Conservation (phyloP, 2,888 invertebrate genomes). For the Pachymerium ferrugineum region DNA sequence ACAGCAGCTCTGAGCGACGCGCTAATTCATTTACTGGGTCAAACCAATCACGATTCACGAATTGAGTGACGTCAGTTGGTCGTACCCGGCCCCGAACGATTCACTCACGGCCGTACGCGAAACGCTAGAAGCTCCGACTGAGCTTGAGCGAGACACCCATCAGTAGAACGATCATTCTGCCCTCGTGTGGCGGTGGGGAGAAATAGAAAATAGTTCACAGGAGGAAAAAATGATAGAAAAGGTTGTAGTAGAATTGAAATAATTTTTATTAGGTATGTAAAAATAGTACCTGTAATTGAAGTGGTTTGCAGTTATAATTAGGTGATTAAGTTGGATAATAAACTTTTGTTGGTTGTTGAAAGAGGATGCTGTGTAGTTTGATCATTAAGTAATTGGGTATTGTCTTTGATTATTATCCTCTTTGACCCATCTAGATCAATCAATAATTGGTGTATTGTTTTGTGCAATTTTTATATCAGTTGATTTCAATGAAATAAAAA, state of each 20-base stretch:
- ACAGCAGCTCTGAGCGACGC: slow-evolving; percentile 15
- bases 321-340: slow-evolving; percentile 1
- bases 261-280: too few relatives aligned
- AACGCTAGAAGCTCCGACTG: slow-evolving; percentile 15
- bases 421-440: neutral
- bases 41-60: slow-evolving; percentile 7
- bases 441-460: slow-evolving; percentile 13
- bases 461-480: neutral
- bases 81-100: slow-evolving; percentile 20
- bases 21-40: slow-evolving; percentile 24
- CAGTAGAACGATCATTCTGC: neutral
- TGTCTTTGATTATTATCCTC: slow-evolving; percentile 8
- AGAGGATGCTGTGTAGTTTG: slow-evolving; percentile 7
- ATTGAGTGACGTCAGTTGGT: neutral
- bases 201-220: neutral
- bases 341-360: neutral
- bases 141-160: slow-evolving; percentile 9
- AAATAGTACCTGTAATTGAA: neutral
- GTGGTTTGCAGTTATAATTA: neutral
- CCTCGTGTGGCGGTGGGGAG: neutral
- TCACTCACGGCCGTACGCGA: slow-evolving; percentile 16
- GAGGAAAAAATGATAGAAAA: neutral
- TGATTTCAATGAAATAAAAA: too few relatives aligned
- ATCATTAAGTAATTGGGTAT: slow-evolving; percentile 17
- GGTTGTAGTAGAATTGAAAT: neutral